A percentile compares a stretch with the other conserved stretches of the same genome.
Conservation (phyloP, 2,113 vertebrate genomes). For the Malurus alboscapulatus region DNA sequence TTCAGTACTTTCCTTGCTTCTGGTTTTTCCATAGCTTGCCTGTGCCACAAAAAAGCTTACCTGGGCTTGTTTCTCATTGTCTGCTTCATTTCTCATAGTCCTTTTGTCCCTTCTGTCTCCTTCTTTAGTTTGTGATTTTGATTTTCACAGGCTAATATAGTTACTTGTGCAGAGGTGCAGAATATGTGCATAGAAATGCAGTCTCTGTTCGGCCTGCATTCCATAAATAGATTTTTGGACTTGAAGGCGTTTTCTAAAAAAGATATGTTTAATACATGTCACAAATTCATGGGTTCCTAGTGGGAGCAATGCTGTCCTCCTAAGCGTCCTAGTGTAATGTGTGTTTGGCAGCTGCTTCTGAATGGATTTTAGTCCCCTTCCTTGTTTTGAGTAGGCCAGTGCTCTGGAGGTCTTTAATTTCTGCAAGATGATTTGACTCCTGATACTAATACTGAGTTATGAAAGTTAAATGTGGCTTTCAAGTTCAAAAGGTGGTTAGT, state of each 20-base stretch:
- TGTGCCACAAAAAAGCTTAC: not conserved
- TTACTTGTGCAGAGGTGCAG: not conserved
- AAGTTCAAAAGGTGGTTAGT: conserved; percentile 8
- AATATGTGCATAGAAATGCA: not conserved
- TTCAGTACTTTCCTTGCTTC: not conserved
- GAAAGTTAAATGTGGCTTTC: conserved; percentile 31
- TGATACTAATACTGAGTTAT: not conserved
- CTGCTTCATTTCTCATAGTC: not conserved
- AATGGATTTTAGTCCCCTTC: not conserved
- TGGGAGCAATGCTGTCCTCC: not conserved
- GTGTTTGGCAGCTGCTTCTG: not conserved
- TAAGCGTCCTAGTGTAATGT: not conserved
- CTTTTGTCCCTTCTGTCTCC: not conserved
- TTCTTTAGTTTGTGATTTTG: not conserved
- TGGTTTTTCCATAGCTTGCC: not conserved
- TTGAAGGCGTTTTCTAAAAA: not conserved
- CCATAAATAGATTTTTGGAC: not conserved
- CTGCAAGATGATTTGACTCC: not conserved
- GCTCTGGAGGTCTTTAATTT: not conserved
- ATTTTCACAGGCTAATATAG: not conserved
- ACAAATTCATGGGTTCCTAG: not conserved
- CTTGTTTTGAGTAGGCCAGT: not conserved
- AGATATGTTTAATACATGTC: not conserved
- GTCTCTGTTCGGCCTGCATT: not conserved
- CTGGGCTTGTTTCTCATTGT: not conserved